Percentiles rank a stretch among this genome's conserved stretches.
Conservation (phyloP, 2,888 invertebrate species). For the Ornithoptera priamus region DNA sequence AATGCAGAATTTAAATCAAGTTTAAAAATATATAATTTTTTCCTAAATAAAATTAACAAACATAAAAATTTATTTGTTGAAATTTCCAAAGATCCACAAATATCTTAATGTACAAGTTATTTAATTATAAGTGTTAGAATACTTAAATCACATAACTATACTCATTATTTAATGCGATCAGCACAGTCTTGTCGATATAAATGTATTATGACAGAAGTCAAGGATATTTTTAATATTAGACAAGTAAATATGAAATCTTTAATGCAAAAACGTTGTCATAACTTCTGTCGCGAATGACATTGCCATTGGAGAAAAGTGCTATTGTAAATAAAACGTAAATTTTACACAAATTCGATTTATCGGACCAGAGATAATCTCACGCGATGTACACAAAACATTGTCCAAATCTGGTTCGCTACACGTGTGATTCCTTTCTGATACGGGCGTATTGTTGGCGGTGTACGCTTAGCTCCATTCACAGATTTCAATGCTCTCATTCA, state of each 20-base stretch:
- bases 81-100: too few relatives aligned
- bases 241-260: neutral
- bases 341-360: constrained; percentile 36
- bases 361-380: constrained; percentile 57
- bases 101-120: too few relatives aligned
- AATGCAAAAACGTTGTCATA: neutral
- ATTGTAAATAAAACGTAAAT: constrained; percentile 26
- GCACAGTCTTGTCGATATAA: too few relatives aligned
- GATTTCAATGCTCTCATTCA: constrained; percentile 51
- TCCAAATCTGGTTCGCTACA: constrained; percentile 65
- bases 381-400: constrained; percentile 57
- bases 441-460: constrained; percentile 53
- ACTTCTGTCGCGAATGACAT: neutral
- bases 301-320: constrained; percentile 15
- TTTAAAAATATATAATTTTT: too few relatives aligned
- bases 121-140: too few relatives aligned
- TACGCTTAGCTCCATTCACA: constrained; percentile 59
- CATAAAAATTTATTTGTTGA: too few relatives aligned
- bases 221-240: neutral
- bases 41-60: neutral
- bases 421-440: constrained; percentile 66
- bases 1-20: too few relatives aligned
- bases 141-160: too few relatives aligned
- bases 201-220: too few relatives aligned
- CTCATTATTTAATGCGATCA: too few relatives aligned